Conservation (phyloP, 2,888 invertebrate species). For the Cephus pulcher region DNA sequence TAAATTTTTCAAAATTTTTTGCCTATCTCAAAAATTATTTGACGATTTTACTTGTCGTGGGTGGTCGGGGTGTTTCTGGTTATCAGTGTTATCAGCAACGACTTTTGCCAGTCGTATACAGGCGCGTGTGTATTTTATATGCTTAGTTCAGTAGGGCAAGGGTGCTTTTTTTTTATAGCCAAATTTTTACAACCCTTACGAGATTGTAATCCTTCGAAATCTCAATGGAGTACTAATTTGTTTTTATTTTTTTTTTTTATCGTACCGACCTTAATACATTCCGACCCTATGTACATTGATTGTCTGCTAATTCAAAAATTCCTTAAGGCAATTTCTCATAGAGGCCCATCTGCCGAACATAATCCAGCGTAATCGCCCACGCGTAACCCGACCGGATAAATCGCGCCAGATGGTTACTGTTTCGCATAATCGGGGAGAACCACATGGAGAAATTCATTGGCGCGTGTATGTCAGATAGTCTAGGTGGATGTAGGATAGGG, state of each 20-base stretch:
- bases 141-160: too few species aligned
- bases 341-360: constrained; percentile 39
- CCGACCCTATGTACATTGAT: neutral
- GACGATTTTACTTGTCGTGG: neutral
- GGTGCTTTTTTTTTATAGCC: neutral
- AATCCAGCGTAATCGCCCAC: constrained; percentile 45
- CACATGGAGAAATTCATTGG: neutral
- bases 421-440: constrained; percentile 36
- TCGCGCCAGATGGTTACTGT: constrained; percentile 41
- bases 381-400: constrained; percentile 34
- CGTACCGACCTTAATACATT: neutral
- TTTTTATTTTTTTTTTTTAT: neutral
- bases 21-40: too few species aligned
- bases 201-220: neutral
- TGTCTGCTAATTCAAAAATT: neutral
- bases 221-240: neutral
- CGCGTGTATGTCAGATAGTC: neutral
- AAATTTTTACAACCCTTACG: neutral
- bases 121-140: too few species aligned
- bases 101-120: too few species aligned
- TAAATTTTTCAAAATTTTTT: too few species aligned
- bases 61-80: too few species aligned
- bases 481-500: neutral
- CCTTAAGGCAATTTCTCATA: constrained; percentile 28
- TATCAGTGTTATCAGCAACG: too few species aligned